phyloP scores from a whole-genome alignment of 2,113 vertebrate genomes.

The Bambusicola thoracicus region DNA sequence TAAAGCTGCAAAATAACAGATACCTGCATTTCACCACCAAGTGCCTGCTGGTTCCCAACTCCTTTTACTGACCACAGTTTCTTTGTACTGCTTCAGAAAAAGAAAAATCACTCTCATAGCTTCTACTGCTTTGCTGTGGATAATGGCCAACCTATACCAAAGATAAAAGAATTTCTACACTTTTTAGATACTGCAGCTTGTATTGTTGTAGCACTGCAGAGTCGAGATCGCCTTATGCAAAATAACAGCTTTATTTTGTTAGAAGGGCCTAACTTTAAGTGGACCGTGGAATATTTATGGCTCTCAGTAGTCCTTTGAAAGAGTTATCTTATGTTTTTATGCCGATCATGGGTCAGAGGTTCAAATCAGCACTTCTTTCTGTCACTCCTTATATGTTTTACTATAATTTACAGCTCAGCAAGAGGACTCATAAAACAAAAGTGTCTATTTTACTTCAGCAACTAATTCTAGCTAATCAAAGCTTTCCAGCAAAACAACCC shows the following conservation, averaged over 20 bases:
- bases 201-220: constrained; percentile 20
- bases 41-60: not conserved
- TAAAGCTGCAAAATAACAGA: not conserved
- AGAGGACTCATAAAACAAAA: constrained; percentile 81
- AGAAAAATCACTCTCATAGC: constrained; percentile 24
- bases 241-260: constrained; percentile 77
- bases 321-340: constrained; percentile 80
- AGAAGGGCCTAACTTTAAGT: constrained; percentile 68
- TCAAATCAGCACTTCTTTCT: constrained; percentile 82
- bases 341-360: constrained; percentile 78
- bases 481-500: constrained; percentile 81
- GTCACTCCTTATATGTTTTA: constrained; percentile 79
- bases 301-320: constrained; percentile 77
- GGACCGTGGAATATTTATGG: constrained; percentile 79
- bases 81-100: constrained; percentile 5
- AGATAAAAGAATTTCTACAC: constrained; percentile 22
- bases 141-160: not conserved
- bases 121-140: constrained; percentile 4
- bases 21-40: not conserved
- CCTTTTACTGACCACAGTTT: not conserved
- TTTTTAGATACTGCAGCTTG: constrained; percentile 22
- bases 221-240: constrained; percentile 32
- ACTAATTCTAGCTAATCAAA: constrained; percentile 84
- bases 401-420: constrained; percentile 80
- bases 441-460: constrained; percentile 82